Percentiles rank a stretch among this genome's conserved stretches.
Conservation (phyloP, 2,797 vertebrate species). For the Dermochelys coriacea region DNA sequence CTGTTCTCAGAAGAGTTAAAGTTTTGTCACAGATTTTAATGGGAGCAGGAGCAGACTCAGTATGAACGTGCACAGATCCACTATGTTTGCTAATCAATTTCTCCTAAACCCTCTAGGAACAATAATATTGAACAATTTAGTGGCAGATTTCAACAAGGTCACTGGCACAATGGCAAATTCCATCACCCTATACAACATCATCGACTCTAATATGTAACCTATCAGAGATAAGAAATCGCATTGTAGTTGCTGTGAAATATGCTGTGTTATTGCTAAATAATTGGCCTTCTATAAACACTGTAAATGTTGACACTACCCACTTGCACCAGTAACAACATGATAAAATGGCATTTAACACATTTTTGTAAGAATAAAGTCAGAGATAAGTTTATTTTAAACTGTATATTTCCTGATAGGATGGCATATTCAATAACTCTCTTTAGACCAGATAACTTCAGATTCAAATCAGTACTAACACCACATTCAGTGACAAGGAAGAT, state of each 20-base stretch:
- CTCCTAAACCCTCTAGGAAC: slow-evolving; percentile 18
- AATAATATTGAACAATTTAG: neutral
- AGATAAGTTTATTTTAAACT: neutral
- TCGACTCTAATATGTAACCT: neutral
- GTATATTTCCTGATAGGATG: neutral
- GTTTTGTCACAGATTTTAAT: neutral
- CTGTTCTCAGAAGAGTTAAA: neutral
- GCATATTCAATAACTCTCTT: neutral
- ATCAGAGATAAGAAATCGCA: neutral
- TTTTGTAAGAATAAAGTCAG: neutral
- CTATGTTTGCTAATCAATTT: neutral
- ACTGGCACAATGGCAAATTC: slow-evolving; percentile 12
- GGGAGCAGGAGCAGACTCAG: neutral
- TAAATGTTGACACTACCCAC: accelerated
- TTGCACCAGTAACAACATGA: neutral
- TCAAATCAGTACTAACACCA: neutral
- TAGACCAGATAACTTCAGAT: neutral
- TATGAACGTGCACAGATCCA: accelerated
- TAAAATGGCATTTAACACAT: neutral
- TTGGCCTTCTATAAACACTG: neutral
- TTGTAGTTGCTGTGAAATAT: neutral
- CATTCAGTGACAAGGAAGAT: neutral
- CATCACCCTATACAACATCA: neutral
- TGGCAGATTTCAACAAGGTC: slow-evolving; percentile 4
- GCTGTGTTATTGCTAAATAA: neutral